phyloP scores from a whole-genome alignment of 2,113 vertebrate species.

The Kryptolebias marmoratus region DNA sequence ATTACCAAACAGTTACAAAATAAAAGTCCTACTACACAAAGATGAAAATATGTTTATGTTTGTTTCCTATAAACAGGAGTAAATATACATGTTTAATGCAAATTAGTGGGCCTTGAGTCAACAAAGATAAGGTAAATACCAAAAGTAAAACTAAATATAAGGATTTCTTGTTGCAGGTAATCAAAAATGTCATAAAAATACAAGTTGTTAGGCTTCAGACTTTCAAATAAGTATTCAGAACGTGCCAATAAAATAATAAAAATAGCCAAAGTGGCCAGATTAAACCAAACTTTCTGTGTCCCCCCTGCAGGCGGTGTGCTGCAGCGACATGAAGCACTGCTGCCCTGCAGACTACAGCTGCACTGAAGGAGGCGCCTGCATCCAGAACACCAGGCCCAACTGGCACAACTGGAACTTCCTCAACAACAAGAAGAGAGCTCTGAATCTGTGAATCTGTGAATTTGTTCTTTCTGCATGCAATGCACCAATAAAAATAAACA shows the following conservation, averaged over 20 bases:
- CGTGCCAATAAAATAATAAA: background rate
- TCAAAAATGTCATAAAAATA: background rate
- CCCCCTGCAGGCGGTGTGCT: constrained; percentile 76
- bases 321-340: constrained; percentile 76
- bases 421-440: constrained; percentile 54
- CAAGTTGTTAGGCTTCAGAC: background rate
- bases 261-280: background rate
- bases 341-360: constrained; percentile 66
- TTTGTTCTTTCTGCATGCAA: background rate
- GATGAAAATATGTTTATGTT: too few relatives aligned
- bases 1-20: too few relatives aligned
- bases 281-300: background rate
- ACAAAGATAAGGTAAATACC: too few relatives aligned
- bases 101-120: too few relatives aligned
- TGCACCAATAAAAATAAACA: constrained; percentile 11
- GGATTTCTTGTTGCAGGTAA: too few relatives aligned
- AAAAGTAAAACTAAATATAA: too few relatives aligned
- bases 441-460: constrained; percentile 28
- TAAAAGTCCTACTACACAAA: too few relatives aligned
- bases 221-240: background rate
- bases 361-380: constrained; percentile 14
- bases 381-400: background rate
- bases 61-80: too few relatives aligned
- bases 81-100: too few relatives aligned
- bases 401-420: constrained; percentile 61